phyloP scores from a whole-genome alignment of 1,140 invertebrate species.

The Bombus sibiricus region DNA sequence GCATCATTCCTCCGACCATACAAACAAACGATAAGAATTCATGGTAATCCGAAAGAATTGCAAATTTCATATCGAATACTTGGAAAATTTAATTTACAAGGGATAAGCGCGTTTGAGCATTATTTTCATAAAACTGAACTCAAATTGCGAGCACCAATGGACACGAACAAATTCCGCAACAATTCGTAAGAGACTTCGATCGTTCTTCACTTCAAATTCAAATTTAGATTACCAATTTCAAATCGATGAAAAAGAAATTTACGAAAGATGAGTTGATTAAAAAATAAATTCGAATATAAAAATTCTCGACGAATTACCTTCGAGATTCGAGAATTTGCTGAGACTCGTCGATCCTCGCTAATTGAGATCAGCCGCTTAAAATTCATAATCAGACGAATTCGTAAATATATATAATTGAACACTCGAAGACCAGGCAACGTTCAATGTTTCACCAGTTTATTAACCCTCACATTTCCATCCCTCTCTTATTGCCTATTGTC shows the following conservation, averaged over 20 bases:
- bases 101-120: background rate
- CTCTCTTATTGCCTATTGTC: conserved; percentile 42
- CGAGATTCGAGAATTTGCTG: background rate
- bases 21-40: background rate
- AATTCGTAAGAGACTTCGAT: background rate
- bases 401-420: background rate
- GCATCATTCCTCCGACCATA: background rate
- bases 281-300: no score
- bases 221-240: no score
- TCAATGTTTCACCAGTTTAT: conserved; percentile 38
- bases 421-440: conserved; percentile 27
- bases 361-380: background rate
- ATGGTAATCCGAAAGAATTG: background rate
- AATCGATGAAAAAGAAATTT: background rate
- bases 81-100: background rate
- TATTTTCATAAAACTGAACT: background rate
- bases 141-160: background rate
- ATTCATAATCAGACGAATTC: background rate
- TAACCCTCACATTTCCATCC: conserved; percentile 49
- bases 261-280: background rate
- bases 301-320: no score
- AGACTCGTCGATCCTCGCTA: background rate
- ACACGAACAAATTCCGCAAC: background rate
- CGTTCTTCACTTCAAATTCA: no score
- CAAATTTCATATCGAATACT: background rate